Evolutionary conservation across 2,797 vertebrate genomes (phyloP), one percentile per base, ranked within the genome.

Genomic region (Myiotriccus ornatus): DNA sequence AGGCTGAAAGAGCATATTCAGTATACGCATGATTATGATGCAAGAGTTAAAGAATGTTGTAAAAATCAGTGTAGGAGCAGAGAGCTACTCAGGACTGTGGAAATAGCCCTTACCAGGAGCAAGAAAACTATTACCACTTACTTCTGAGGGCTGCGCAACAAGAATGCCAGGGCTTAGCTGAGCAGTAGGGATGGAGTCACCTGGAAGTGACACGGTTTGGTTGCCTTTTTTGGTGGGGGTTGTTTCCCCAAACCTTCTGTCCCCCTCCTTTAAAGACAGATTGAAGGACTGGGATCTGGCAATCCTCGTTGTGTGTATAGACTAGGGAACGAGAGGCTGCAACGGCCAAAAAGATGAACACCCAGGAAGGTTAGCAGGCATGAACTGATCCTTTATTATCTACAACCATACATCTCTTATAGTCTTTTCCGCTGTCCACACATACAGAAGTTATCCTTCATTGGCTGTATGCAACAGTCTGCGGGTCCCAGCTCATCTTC

Each of bases 161-260:
- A 55, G 4, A 14, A n/a, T 62, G 20, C 25, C 8, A 28, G 16
- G 14, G 8, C 17, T 86, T 73, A 68, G 28, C n/a, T 73, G n/a
- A 70, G 34, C 1, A 2, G 9, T n/a, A 35, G 49, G 6, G 8
- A n/a, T 70, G 12, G 24, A n/a, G 18, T 68, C 30, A 64, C 12
- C 6, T 34, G 14, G 9, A 78, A 78, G 9, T 43, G 18, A 28
- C 8, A 23, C 1, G 5, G 23, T 53, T 19, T 50, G 9, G 10
- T 6, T 49, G 9, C 5, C 6, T 46, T 49, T 76, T 80, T 32
- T 14, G 8, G 2, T 5, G 47, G 17, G 6, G 5, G 8, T 18
- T 0, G 0, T 62, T 13, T 47, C 2, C 3, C 13, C 7, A 7
- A 8, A 27, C 0, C 4, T 5, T 8, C 12, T 18, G 3, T 37